phyloP scores from a whole-genome alignment of 2,888 invertebrate species.

The Dromius quadrimaculatus region DNA sequence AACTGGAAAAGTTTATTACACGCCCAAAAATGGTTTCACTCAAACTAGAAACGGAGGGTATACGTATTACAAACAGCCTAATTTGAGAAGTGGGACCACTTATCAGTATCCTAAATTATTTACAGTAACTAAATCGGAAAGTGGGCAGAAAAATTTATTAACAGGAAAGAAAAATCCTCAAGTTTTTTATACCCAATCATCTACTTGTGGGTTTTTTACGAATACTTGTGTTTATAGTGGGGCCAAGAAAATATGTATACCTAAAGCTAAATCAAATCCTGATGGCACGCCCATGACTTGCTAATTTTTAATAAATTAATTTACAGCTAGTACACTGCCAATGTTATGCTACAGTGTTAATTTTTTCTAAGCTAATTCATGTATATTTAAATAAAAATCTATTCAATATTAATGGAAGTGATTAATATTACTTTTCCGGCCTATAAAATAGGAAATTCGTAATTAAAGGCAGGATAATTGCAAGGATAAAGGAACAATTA shows the following conservation, averaged over 20 bases:
- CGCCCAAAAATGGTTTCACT: slow-evolving; percentile 62
- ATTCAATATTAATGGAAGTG: no score
- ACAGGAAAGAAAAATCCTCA: slow-evolving; percentile 81
- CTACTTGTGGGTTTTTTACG: slow-evolving; percentile 88
- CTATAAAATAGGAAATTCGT: no score
- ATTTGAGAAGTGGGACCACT: slow-evolving; percentile 63
- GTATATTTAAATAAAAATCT: no score
- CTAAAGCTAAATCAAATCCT: slow-evolving; percentile 81
- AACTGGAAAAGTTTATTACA: slow-evolving; percentile 62
- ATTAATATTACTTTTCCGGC: no score
- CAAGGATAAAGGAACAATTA: no score
- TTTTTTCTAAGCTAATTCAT: no score
- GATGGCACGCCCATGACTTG: slow-evolving; percentile 80
- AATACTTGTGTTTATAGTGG: slow-evolving; percentile 87
- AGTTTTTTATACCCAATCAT: slow-evolving; percentile 87
- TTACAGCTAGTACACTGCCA: neutral
- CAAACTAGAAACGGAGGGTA: slow-evolving; percentile 60
- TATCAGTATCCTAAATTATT: slow-evolving; percentile 76
- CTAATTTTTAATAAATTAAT: slow-evolving; percentile 58
- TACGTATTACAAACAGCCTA: slow-evolving; percentile 61
- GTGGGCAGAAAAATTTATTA: slow-evolving; percentile 71
- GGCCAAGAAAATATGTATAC: slow-evolving; percentile 84
- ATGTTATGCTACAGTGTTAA: slow-evolving; percentile 1
- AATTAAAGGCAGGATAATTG: no score
- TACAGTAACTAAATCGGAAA: slow-evolving; percentile 84